These are phyloP conservation scores for Macrocentrus cingulum DNA, from an alignment of 1,140 invertebrate genomes.

Conservation along the genomic window DNA sequence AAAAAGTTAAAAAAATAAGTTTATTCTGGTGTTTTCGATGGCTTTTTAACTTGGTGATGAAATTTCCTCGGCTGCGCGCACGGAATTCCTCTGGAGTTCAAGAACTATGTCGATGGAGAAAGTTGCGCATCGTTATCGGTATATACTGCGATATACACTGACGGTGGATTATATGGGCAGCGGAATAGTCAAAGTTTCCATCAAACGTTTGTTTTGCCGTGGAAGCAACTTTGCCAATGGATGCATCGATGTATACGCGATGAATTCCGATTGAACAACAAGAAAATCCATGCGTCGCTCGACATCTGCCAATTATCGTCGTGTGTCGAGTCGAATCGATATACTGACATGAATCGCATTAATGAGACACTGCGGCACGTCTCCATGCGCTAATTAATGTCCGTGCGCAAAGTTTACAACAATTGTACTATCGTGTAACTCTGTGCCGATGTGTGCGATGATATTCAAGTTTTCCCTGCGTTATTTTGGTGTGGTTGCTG, in stretches of 20 bases:
- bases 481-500: too few relatives aligned
- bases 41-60: background rate
- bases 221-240: too few relatives aligned
- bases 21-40: too few relatives aligned
- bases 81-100: slow-evolving; percentile 1
- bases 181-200: too few relatives aligned
- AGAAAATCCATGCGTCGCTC: background rate
- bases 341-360: slow-evolving; percentile 13
- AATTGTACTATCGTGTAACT: too few relatives aligned
- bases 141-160: background rate
- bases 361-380: slow-evolving; percentile 22
- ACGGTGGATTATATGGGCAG: too few relatives aligned
- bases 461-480: too few relatives aligned
- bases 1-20: too few relatives aligned
- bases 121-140: background rate
- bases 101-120: slow-evolving; percentile 6
- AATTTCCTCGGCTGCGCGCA: background rate
- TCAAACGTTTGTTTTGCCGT: too few relatives aligned
- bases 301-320: background rate
- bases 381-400: slow-evolving; percentile 27
- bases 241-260: too few relatives aligned
- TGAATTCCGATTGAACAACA: too few relatives aligned
- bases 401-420: slow-evolving; percentile 20
- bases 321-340: slow-evolving; percentile 1
- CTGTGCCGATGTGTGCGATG: background rate